phyloP scores from a whole-genome alignment of 2,113 vertebrate species.

The Rhea pennata region DNA sequence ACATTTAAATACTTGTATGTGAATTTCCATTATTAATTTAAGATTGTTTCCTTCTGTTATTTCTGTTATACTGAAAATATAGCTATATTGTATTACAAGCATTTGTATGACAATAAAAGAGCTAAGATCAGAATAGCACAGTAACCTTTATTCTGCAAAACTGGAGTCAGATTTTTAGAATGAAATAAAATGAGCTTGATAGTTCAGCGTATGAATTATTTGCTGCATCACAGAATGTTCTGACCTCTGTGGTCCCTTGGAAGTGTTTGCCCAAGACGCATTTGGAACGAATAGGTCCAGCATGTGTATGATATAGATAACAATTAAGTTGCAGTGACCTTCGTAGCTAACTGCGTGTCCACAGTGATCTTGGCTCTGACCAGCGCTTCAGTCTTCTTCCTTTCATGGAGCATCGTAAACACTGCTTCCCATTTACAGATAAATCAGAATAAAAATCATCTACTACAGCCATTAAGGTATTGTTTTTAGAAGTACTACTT shows the following conservation, averaged over 20 bases:
- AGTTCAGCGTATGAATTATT: not conserved
- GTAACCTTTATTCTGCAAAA: not conserved
- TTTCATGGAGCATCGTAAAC: not conserved
- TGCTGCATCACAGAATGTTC: not conserved
- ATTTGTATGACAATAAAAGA: not conserved
- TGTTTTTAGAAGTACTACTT: conserved; percentile 13
- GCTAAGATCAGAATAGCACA: not conserved
- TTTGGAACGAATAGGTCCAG: not conserved
- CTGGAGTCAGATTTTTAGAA: not conserved
- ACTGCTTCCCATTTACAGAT: not conserved
- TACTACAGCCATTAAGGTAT: not conserved
- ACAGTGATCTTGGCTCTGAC: not conserved
- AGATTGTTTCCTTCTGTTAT: not conserved
- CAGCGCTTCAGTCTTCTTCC: not conserved
- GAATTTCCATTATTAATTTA: not conserved
- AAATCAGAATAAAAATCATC: not conserved
- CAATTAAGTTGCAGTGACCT: not conserved
- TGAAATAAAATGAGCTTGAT: not conserved
- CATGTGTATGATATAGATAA: not conserved
- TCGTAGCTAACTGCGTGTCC: not conserved
- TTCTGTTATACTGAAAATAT: not conserved
- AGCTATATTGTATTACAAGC: not conserved
- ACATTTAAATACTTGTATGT: not conserved
- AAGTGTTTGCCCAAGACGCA: not conserved
- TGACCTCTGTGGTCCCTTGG: not conserved